Base-by-base conservation (phyloP, 2,888 invertebrate genomes). In the Habroteleia sp. region DNA sequence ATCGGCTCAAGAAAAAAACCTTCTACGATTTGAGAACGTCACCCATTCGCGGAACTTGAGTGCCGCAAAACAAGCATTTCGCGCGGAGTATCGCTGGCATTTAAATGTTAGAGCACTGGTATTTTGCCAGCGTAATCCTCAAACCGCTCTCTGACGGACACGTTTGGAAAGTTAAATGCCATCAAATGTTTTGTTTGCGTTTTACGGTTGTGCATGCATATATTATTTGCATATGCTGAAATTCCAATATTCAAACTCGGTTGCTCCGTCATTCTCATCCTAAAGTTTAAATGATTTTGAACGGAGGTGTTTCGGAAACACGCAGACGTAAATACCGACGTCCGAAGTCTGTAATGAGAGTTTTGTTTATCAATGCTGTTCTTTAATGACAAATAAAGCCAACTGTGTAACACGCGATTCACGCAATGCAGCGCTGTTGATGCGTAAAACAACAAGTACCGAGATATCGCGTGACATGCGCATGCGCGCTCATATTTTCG, bases 151-250 rank as follows among this genome's bases (percentile, higher is more conserved):
- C 79, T 62, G 69, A 69, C 68, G 72, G 78, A 81, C 79, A 80
- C 81, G 84, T 86, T 85, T 85, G 85, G 85, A 84, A 86, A 85
- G 85, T 84, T 86, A 86, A 86, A 86, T 86, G 85, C 84, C 86
- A 86, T 85, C 79, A 82, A 56, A 54, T 56, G 72, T 72, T 76
- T 72, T 72, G 62, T 62, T 56, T 35, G 31, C 66, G 62, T 66
- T 71, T 71, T 65, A 74, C 48, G 48, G 27, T 46, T 46, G 60
- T 33, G 56, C 41, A 33, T 56, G 69, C 56, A 63, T 72, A 60
- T 17, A 56, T 62, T 52, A 69, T 62, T 69, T 50, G 50, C 42
- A 48, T 42, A 69, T n/a, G n/a, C n/a, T n/a, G n/a, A n/a, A n/a
- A n/a, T n/a, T n/a, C n/a, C n/a, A n/a, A n/a, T n/a, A n/a, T n/a